Conservation (phyloP, 2,888 invertebrate genomes). For the Carpatolechia fugitivella region DNA sequence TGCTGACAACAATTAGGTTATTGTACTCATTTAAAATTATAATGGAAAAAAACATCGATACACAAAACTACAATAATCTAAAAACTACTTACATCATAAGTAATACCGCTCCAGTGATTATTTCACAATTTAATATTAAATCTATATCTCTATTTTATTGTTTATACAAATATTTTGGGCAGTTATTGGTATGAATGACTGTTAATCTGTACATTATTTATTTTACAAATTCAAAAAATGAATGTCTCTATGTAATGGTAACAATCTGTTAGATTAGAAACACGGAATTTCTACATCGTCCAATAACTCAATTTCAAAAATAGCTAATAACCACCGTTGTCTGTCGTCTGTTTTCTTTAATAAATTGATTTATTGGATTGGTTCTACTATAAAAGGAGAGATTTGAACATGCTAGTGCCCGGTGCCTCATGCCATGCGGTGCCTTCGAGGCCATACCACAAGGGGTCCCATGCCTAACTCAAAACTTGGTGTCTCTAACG, state of each 20-base stretch:
- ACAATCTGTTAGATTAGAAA: too few relatives aligned
- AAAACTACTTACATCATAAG: slow-evolving; percentile 30
- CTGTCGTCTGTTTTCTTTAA: background rate
- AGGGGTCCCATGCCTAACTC: slow-evolving; percentile 37
- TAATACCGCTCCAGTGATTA: slow-evolving; percentile 16
- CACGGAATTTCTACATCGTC: too few relatives aligned
- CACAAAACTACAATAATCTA: slow-evolving; percentile 7
- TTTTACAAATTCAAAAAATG: too few relatives aligned
- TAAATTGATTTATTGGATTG: background rate
- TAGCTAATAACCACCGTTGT: too few relatives aligned
- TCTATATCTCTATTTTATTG: too few relatives aligned
- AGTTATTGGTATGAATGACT: too few relatives aligned
- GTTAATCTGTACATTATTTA: too few relatives aligned
- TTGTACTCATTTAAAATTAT: background rate
- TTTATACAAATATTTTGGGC: too few relatives aligned
- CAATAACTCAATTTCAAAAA: too few relatives aligned
- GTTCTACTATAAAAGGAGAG: slow-evolving; percentile 18
- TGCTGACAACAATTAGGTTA: background rate
- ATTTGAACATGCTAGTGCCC: slow-evolving; percentile 37
- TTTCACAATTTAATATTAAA: slow-evolving; percentile 10
- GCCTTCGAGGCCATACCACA: slow-evolving; percentile 29
- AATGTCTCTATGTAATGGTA: too few relatives aligned
- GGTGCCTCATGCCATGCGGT: slow-evolving; percentile 39
- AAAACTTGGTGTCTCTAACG: slow-evolving; percentile 73
- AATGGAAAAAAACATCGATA: slow-evolving; percentile 1